Conservation (phyloP, 2,113 vertebrate genomes). For the Tricholaema leucomelas region DNA sequence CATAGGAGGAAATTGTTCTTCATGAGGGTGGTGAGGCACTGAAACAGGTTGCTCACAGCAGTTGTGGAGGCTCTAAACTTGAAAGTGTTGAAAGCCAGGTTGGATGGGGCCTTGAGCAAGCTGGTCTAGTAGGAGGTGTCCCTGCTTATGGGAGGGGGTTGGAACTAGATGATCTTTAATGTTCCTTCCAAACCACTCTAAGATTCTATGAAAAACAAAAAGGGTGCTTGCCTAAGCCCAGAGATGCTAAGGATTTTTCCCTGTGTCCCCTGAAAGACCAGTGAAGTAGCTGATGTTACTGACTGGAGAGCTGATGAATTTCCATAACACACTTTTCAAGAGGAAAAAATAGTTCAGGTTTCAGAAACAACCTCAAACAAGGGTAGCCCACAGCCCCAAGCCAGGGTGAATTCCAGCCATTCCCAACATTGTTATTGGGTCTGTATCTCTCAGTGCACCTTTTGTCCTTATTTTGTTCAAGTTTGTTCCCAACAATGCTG, state of each 20-base stretch:
- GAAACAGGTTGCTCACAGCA: no score
- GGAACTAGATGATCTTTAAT: no score
- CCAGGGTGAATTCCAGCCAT: not conserved
- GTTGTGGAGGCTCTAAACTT: no score
- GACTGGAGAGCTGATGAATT: not conserved
- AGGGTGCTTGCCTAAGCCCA: not conserved
- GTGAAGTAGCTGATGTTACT: not conserved
- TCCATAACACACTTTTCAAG: not conserved
- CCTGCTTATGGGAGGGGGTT: no score
- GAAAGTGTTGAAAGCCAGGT: no score
- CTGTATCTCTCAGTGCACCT: not conserved
- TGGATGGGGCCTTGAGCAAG: no score
- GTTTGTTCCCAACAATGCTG: not conserved
- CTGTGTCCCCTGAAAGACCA: not conserved
- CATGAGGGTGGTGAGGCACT: no score
- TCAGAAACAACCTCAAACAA: not conserved
- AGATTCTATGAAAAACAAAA: not conserved
- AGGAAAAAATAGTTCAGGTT: not conserved
- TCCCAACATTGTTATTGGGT: rapidly evolving
- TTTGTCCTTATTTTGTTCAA: not conserved
- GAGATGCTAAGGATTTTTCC: not conserved
- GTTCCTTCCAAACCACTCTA: no score
- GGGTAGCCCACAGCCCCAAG: not conserved
- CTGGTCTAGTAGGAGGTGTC: no score
- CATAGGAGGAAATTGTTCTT: no score